Conservation (phyloP, 2,113 vertebrate genomes). For the Labrus mixtus region DNA sequence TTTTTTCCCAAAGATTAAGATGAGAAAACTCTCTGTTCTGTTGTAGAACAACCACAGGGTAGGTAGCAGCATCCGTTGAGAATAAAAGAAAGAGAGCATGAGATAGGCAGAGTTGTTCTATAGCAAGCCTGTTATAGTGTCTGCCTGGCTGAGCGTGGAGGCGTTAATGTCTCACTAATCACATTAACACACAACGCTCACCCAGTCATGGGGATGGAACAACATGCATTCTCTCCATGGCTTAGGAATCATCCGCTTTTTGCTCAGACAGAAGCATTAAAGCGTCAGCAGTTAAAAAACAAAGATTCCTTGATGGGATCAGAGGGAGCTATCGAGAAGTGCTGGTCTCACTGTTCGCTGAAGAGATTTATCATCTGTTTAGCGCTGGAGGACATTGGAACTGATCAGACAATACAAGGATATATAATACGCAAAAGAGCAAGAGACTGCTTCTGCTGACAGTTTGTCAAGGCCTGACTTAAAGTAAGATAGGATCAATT, state of each 20-base stretch:
- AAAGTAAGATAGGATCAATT: conserved; percentile 69
- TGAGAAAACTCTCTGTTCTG: conserved; percentile 10
- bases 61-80: conserved; percentile 14
- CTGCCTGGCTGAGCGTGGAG: conserved; percentile 73
- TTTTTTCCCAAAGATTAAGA: conserved; percentile 2
- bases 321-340: conserved; percentile 68
- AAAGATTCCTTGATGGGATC: conserved; percentile 80
- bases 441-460: conserved; percentile 59
- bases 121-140: conserved; percentile 60
- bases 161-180: conserved; percentile 82
- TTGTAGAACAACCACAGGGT: conserved; percentile 28
- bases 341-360: conserved; percentile 66
- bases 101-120: conserved; percentile 52
- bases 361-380: conserved; percentile 71
- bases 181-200: conserved; percentile 78
- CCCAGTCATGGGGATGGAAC: conserved; percentile 75
- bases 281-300: conserved; percentile 74
- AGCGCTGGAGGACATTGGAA: conserved; percentile 70
- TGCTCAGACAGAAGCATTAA: conserved; percentile 73
- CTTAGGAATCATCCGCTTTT: conserved; percentile 71
- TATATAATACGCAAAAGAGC: conserved; percentile 43
- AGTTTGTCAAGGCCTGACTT: conserved; percentile 69
- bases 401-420: conserved; percentile 63
- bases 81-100: conserved; percentile 43
- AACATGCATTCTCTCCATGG: conserved; percentile 68